These are phyloP conservation scores for Diuraphis noxia DNA, from an alignment of 1,140 invertebrate genomes.

Conservation along the genomic window DNA sequence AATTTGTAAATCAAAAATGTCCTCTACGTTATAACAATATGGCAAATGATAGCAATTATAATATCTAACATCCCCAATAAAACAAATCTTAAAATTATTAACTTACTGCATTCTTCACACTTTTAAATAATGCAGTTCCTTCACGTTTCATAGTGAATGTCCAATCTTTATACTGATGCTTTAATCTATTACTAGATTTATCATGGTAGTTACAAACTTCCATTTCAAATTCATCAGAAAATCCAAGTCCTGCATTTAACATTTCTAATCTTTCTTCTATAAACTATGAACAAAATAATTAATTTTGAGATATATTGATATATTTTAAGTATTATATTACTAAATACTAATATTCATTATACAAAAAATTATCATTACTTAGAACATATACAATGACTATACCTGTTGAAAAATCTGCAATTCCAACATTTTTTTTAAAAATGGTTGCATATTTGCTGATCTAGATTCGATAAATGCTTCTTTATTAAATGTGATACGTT, in stretches of 20 bases:
- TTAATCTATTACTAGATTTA: constrained; percentile 75
- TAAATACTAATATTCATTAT: not conserved
- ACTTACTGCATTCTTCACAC: constrained; percentile 73
- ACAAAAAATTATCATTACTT: not conserved
- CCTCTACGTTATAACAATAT: not conserved
- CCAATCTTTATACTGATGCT: constrained; percentile 80
- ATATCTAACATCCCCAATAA: not conserved
- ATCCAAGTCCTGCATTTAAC: constrained; percentile 84
- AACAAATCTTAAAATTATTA: not conserved
- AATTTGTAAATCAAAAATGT: not conserved
- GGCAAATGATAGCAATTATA: not conserved
- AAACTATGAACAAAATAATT: constrained; percentile 68
- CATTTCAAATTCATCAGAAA: constrained; percentile 92
- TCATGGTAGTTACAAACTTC: constrained; percentile 85
- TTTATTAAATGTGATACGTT: constrained; percentile 82
- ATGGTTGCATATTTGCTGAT: constrained; percentile 79
- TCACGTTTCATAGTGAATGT: constrained; percentile 68
- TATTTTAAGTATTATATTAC: not conserved
- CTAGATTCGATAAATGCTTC: constrained; percentile 84
- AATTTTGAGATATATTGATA: not conserved
- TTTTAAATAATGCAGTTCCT: constrained; percentile 73
- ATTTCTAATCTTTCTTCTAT: constrained; percentile 89
- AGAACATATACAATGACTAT: constrained; percentile 46
- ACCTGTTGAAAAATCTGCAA: constrained; percentile 95
- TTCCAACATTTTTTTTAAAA: constrained; percentile 86